These are phyloP conservation scores for Thamnophis elegans DNA, from an alignment of 2,797 vertebrate species.

Conservation along the genomic window DNA sequence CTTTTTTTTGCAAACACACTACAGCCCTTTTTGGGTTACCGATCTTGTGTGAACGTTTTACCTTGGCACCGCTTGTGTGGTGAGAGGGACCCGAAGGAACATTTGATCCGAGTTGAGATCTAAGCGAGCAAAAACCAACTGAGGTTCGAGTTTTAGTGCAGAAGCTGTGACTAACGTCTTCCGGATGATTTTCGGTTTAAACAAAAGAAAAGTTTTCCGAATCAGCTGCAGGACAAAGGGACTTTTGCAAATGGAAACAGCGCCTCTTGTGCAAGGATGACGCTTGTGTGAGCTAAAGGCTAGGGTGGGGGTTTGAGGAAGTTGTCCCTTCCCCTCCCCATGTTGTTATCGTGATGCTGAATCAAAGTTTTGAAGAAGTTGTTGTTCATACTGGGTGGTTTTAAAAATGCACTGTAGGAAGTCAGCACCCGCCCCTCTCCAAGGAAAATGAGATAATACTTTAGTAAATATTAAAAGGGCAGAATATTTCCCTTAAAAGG, in stretches of 20 bases:
- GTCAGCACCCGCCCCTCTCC: no score
- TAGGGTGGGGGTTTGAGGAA: not conserved
- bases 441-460: no score
- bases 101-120: not conserved
- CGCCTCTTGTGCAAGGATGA: not conserved
- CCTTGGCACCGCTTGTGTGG: not conserved
- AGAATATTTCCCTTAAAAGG: no score
- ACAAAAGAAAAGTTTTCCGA: not conserved
- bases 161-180: not conserved
- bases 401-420: not conserved
- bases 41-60: not conserved
- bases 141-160: not conserved
- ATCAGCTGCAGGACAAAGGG: not conserved
- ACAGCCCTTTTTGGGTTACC: not conserved
- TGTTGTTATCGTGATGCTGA: not conserved
- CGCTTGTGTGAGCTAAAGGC: not conserved
- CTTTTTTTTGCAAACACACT: not conserved
- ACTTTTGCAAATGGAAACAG: not conserved
- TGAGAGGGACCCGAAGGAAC: not conserved
- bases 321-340: not conserved
- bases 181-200: not conserved
- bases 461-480: no score
- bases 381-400: not conserved
- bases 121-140: not conserved
- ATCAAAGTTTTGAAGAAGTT: not conserved